phyloP scores from a whole-genome alignment of 2,113 vertebrate genomes.

The Phalacrocorax pelagicus region DNA sequence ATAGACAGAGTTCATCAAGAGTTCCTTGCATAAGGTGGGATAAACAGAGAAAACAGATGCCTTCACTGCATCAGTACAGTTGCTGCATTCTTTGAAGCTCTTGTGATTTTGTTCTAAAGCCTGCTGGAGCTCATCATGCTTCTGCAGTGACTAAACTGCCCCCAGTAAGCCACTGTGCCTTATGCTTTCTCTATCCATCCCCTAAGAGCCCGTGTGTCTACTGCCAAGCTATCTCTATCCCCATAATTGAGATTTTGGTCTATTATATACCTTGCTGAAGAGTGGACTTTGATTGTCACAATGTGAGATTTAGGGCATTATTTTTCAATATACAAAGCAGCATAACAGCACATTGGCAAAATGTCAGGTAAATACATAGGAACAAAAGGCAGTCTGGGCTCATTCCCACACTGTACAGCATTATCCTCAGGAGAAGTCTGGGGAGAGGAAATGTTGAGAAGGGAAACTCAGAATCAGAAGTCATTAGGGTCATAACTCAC shows the following conservation, averaged over 20 bases:
- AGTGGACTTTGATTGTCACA: neutral
- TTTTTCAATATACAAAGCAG: neutral
- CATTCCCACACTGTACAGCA: neutral
- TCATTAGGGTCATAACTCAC: conserved; percentile 24
- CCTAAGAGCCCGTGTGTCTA: rapidly evolving
- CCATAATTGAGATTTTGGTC: rapidly evolving
- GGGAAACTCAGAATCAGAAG: conserved; percentile 23
- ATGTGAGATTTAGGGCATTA: neutral
- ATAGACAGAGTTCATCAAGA: neutral
- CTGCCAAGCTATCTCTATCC: neutral
- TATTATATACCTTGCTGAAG: neutral
- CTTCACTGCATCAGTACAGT: neutral
- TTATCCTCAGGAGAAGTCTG: neutral
- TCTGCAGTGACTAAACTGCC: neutral
- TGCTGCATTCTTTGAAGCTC: neutral
- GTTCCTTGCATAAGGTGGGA: neutral
- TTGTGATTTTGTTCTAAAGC: neutral
- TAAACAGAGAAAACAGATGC: neutral
- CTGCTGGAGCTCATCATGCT: neutral
- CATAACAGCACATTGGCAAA: neutral
- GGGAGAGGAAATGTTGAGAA: neutral
- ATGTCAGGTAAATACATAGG: neutral
- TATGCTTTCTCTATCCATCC: neutral
- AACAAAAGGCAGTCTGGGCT: neutral
- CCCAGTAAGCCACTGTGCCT: neutral